A percentile compares a stretch with the other conserved stretches of the same genome.
phyloP scores from a whole-genome alignment of 2,113 vertebrate genomes.

The Potamarius usumacintae region DNA sequence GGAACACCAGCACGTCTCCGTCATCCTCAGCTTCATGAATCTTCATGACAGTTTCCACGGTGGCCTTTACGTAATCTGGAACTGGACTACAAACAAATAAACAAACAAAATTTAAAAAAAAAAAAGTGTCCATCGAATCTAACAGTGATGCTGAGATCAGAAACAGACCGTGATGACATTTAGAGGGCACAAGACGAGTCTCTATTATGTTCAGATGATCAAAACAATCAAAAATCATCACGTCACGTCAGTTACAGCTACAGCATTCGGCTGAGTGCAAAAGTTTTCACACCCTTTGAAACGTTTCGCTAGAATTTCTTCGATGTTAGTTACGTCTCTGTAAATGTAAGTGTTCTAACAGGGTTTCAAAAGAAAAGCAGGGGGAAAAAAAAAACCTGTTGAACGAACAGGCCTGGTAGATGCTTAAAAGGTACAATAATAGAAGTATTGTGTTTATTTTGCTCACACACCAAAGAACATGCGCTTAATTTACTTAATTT shows the following conservation, averaged over 20 bases:
- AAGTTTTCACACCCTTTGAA: neutral
- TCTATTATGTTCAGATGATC: neutral
- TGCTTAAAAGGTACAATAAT: neutral
- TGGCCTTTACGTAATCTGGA: constrained; percentile 95
- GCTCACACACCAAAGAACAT: neutral
- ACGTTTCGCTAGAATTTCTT: neutral
- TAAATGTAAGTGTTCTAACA: neutral
- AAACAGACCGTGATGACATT: neutral
- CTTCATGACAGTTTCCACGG: constrained; percentile 94
- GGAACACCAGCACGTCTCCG: constrained; percentile 91
- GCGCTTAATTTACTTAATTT: neutral
- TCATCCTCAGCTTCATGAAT: constrained; percentile 94
- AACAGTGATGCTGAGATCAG: neutral
- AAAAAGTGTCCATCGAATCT: too few relatives aligned
- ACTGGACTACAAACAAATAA: constrained; percentile 79
- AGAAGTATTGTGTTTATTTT: neutral
- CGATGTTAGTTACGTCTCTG: neutral
- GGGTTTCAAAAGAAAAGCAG: neutral
- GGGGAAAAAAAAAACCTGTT: too few relatives aligned
- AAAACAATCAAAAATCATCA: neutral
- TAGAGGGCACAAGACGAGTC: neutral
- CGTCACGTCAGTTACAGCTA: neutral
- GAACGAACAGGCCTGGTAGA: neutral
- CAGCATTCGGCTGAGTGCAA: neutral
- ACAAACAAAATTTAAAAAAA: neutral